Percentiles rank a stretch among this genome's conserved stretches.
Conservation (phyloP, 2,888 invertebrate genomes). For the Cantharis flavilabris region DNA sequence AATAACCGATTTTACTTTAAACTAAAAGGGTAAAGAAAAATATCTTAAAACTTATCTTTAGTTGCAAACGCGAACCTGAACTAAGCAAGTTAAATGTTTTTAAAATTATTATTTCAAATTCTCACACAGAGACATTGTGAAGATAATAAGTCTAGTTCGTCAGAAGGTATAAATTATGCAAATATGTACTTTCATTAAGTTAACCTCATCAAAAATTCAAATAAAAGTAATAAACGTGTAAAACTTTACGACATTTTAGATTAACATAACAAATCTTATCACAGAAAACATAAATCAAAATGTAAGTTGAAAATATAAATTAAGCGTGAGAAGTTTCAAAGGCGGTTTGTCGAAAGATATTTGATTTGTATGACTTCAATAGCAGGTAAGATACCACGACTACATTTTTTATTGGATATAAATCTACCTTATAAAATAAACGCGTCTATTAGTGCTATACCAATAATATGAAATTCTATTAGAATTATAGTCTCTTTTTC, state of each 20-base stretch:
- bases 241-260: slow-evolving; percentile 23
- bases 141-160: background rate
- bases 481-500: no score
- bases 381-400: slow-evolving; percentile 23
- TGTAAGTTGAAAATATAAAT: slow-evolving; percentile 28
- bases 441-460: background rate
- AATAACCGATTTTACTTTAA: background rate
- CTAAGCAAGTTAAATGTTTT: background rate
- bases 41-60: background rate
- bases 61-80: background rate
- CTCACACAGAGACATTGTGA: background rate
- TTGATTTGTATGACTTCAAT: slow-evolving; percentile 28
- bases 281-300: slow-evolving; percentile 28
- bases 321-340: slow-evolving; percentile 28
- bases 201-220: slow-evolving; percentile 13
- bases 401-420: slow-evolving; percentile 11
- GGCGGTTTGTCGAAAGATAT: slow-evolving; percentile 19
- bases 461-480: no score
- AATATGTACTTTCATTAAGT: background rate
- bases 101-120: background rate
- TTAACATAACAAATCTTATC: slow-evolving; percentile 31
- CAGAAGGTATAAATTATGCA: background rate
- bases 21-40: background rate
- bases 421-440: background rate
- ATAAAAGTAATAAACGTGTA: slow-evolving; percentile 23